Evolutionary conservation across 2,113 vertebrate genomes (phyloP).

Genomic region (Cebidichthys violaceus): DNA sequence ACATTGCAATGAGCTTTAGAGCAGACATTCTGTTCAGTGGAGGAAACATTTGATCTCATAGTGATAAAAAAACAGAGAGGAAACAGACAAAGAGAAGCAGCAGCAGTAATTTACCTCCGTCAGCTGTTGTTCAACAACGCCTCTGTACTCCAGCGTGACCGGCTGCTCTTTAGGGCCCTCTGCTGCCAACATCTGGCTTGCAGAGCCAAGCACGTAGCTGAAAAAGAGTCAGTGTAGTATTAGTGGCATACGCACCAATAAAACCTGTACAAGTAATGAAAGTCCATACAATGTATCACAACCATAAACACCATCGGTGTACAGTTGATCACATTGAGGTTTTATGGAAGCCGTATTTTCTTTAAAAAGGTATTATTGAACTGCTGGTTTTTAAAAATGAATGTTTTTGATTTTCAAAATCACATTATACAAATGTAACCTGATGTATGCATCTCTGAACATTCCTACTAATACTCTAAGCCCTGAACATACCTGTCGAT

Average conservation of each 20-base stretch:
- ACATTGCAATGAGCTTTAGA: neutral
- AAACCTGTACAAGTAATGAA: neutral
- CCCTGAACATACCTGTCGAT: conserved; percentile 78
- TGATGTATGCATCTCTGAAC: neutral
- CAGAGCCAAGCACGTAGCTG: conserved; percentile 82
- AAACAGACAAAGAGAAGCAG: conserved; percentile 67
- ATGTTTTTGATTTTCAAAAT: neutral
- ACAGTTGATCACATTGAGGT: neutral
- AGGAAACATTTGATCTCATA: conserved; percentile 3
- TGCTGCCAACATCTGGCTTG: conserved; percentile 74
- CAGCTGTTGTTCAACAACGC: conserved; percentile 76
- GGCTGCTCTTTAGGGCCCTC: conserved; percentile 72
- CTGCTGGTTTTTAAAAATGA: neutral
- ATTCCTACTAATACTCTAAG: too few relatives aligned
- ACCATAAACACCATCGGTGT: neutral
- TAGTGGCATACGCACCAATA: neutral
- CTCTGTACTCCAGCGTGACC: conserved; percentile 80
- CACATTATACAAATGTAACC: neutral
- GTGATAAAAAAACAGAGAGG: conserved; percentile 9
- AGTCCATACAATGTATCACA: neutral
- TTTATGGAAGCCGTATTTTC: neutral
- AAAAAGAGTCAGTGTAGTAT: conserved; percentile 2
- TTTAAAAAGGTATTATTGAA: neutral
- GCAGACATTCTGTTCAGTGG: neutral
- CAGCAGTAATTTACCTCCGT: conserved; percentile 73